Evolutionary conservation across 2,113 vertebrate species (phyloP), one percentile per base, ranked within the genome.

Genomic region (Helogale parvula): DNA sequence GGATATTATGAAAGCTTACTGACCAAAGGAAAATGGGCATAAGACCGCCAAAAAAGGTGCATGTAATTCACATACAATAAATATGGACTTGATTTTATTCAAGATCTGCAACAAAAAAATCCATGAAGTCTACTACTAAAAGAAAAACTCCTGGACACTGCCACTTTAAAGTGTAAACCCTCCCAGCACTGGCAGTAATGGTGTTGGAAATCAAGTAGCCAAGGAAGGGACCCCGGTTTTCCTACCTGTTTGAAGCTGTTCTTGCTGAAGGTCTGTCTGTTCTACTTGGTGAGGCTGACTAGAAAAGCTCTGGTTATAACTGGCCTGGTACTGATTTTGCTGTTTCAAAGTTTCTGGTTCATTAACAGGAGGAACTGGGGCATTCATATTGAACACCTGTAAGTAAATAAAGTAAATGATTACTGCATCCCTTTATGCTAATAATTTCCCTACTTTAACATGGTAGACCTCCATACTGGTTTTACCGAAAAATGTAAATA

Each of bases 341-440:
- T 99, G 99, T 98, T 99, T 99, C 98, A 99, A 99, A 69, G 99
- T 98, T 96, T 99, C 99, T 97, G 98, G 98, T 98, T 99, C 99
- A 97, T 99, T 99, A 97, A 99, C 98, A 97, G 99, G 99, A 98
- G 99, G 99, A 98, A 99, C 99, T 66, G 99, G 99, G 89, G 99
- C 99, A 91, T 99, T 99, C 99, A 99, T 98, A 98, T 99, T 99
- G 98, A 99, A 99, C 96, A 99, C 99, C 99, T 99, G 72, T 14
- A 98, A 97, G 0, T 47, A 45, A 68, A 97, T 57, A 82, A 94
- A 82, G 23, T 92, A 72, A 93, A 92, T 50, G 9, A 94, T 86
- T 87, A 93, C 65, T 76, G 83, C 35, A 74, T 95, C 25, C 21
- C 11, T 72, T 76, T 47, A 68, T 27, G 31, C 13, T 93, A 77